Evolutionary conservation across 2,797 vertebrate species (phyloP).

Genomic region (Chloroceryle amazona): DNA sequence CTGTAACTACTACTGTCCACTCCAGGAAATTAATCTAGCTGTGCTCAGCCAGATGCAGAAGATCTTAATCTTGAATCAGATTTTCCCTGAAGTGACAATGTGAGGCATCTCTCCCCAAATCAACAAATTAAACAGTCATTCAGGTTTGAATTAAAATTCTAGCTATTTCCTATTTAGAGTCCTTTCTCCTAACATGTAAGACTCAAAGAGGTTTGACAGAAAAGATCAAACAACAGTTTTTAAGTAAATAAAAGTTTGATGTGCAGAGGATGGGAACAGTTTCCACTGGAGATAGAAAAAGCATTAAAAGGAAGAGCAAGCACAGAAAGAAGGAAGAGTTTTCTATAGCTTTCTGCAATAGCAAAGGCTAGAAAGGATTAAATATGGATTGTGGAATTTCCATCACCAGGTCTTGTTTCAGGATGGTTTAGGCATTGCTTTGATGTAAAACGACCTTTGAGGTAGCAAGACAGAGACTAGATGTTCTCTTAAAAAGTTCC

Average conservation of each 20-base stretch:
- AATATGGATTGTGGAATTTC: neutral
- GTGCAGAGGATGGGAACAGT: fast-evolving
- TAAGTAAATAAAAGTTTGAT: neutral
- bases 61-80: neutral
- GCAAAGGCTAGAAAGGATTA: neutral
- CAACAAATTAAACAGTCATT: neutral
- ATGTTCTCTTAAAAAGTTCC: fast-evolving
- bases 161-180: neutral
- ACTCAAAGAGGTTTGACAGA: fast-evolving
- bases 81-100: neutral
- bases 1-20: neutral
- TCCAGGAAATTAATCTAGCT: neutral
- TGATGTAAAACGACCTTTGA: neutral
- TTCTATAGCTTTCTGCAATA: neutral
- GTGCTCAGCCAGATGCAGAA: neutral
- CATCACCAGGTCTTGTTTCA: neutral
- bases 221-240: neutral
- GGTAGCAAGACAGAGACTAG: neutral
- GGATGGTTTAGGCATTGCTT: fast-evolving
- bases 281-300: neutral
- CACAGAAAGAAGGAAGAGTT: neutral
- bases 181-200: neutral
- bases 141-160: neutral
- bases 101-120: neutral
- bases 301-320: neutral